phyloP scores from a whole-genome alignment of 1,140 invertebrate genomes.

The Drosophila truncata region DNA sequence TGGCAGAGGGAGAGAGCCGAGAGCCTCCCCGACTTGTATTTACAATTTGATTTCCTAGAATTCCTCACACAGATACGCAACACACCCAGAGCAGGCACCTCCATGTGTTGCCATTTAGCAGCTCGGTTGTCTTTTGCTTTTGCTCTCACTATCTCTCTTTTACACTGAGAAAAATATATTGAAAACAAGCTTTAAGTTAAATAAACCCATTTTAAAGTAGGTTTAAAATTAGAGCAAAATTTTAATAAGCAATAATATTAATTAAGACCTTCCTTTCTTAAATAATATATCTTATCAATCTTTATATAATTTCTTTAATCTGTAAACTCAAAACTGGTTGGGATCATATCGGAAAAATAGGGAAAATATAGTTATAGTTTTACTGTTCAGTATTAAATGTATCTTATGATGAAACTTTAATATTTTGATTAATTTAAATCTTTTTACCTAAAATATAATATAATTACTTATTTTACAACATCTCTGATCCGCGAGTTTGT shows the following conservation, averaged over 20 bases:
- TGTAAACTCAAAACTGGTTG: background rate
- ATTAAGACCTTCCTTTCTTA: too few relatives aligned
- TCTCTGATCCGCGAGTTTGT: too few relatives aligned
- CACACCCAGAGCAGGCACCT: conserved; percentile 36
- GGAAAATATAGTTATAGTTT: background rate
- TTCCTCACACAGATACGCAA: conserved; percentile 36
- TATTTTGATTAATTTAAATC: too few relatives aligned
- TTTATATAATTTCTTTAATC: background rate
- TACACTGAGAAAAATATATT: conserved; percentile 7
- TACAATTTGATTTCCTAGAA: conserved; percentile 74
- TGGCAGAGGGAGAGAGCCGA: conserved; percentile 47
- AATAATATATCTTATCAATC: background rate
- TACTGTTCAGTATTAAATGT: too few relatives aligned
- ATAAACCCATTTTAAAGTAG: background rate
- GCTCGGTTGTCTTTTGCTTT: conserved; percentile 22
- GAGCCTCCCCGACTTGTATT: conserved; percentile 52
- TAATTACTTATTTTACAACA: too few relatives aligned
- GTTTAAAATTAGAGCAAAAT: too few relatives aligned
- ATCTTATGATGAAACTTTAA: too few relatives aligned
- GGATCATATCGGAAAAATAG: background rate
- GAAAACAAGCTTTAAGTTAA: background rate
- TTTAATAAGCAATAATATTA: too few relatives aligned
- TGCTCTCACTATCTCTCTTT: conserved; percentile 19
- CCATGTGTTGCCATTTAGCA: conserved; percentile 31
- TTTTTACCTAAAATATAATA: too few relatives aligned